Base-by-base conservation (phyloP, 2,888 invertebrate species). In the Clanis bilineata region DNA sequence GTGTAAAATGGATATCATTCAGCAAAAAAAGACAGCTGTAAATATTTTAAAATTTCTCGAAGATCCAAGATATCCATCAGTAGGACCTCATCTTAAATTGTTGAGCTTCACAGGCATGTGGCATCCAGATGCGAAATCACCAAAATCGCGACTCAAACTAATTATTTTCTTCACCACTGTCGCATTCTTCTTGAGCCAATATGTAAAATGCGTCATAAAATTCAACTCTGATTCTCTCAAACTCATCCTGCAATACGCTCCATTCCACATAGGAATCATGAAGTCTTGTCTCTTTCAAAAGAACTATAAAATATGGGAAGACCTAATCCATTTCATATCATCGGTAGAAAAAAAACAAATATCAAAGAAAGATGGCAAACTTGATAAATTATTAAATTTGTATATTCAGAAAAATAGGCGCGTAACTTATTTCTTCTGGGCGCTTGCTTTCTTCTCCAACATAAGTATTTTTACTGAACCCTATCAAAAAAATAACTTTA, bases 191-290 rank as follows among this genome's bases (percentile, higher is more conserved):
- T 68, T 77, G 22, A 80, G 78, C 38, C 82, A 84, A 62, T 86
- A 86, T 62, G 32, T 85, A 2, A 88, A 77, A 70, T 83, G 80
- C 60, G 54, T 71, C 3, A 63, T 82, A 15, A 68, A 67, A 45
- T 74, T 77, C n/a, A 69, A 76, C 36, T 2, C 62, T 2, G 72
- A 67, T n/a, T 76, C 78, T 1, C 54, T 87, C 0, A 76, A 76
- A 56, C 66, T 80, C 5, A 76, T 88, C 32, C 66, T 88, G 0
- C 80, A 85, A 58, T 83, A 80, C 57, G 80, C 80, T 4, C 86
- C 88, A 1, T 88, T 86, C 62, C 88, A 88, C 59, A 74, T 86
- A 66, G 86, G 85, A 0, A 71, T 85, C 1, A 38, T 81, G 0
- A 87, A 87, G 62, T 60, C 75, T 1, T 79, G 79, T 60, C 77